Evolutionary conservation across 2,888 invertebrate species (phyloP), one percentile per base, ranked within the genome.

Genomic region (Rhyacophila evoluta): DNA sequence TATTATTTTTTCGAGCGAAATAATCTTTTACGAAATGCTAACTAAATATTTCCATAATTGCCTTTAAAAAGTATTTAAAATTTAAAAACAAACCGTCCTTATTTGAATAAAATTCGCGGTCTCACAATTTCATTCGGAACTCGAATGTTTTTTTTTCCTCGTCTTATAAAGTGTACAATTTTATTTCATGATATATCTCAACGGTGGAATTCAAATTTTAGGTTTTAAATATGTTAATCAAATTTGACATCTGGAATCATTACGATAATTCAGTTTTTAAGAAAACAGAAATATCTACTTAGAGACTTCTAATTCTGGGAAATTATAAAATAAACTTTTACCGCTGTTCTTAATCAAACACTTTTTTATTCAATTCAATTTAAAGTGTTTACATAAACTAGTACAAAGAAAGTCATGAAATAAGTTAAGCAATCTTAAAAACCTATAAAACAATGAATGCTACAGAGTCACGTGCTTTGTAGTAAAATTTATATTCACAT

Each of bases 31-130:
- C 25, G 55, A 55, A 55, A 55, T 55, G 55, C 55, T 55, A 2
- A 55, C 25, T 55, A 55, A 55, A 55, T 55, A 55, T 55, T 55
- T 55, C 55, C 55, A 55, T 55, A 55, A 55, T 55, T 55, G 55
- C 55, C 55, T 55, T 55, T 55, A 55, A 55, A 55, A 55, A 19
- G 55, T 55, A 55, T 55, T 55, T 55, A 19, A 55, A 55, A 55
- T 55, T 55, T 55, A 55, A 55, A 55, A 55, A 55, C 55, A 55
- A 55, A 55, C 55, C 55, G 55, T 55, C 55, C 19, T 19, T 55
- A 55, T 55, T 55, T 55, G 55, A 55, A 55, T 55, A 55, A 55
- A 55, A 55, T 55, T 55, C 10, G 2, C 55, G 6, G 55, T 15
- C 55, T 55, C 55, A 55, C 15, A 55, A 55, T 55, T 55, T 55